These are phyloP conservation scores for Anarhynchus alexandrinus DNA, from an alignment of 2,113 vertebrate genomes.

Conservation along the genomic window DNA sequence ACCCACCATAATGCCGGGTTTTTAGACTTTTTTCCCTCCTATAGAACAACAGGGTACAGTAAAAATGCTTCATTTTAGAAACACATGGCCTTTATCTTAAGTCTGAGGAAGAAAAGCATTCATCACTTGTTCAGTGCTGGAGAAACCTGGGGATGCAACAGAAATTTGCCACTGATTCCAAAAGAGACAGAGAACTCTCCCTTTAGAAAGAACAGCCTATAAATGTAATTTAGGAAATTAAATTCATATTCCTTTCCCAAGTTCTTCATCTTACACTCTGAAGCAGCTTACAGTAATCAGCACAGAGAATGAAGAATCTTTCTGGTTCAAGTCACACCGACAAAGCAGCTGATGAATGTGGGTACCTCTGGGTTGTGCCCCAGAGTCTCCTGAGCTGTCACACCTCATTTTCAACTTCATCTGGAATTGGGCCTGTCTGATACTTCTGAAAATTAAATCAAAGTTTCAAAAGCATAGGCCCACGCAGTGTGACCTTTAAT, in stretches of 20 bases:
- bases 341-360: not conserved
- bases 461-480: not conserved
- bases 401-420: not conserved
- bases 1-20: slow-evolving; percentile 83
- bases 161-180: not conserved
- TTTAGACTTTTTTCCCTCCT: slow-evolving; percentile 60
- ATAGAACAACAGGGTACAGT: not conserved
- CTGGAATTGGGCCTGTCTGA: not conserved
- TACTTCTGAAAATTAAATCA: not conserved
- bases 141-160: not conserved
- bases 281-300: not conserved
- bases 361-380: not conserved
- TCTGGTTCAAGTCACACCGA: not conserved
- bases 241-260: not conserved
- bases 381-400: not conserved
- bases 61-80: not conserved
- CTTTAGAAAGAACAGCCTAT: not conserved
- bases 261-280: not conserved
- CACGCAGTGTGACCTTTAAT: not conserved
- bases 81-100: not conserved
- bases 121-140: not conserved
- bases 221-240: not conserved
- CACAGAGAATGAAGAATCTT: not conserved
- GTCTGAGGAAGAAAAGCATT: not conserved
- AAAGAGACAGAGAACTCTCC: not conserved